Conservation (phyloP, 2,888 invertebrate species). For the Hypolimnas misippus region DNA sequence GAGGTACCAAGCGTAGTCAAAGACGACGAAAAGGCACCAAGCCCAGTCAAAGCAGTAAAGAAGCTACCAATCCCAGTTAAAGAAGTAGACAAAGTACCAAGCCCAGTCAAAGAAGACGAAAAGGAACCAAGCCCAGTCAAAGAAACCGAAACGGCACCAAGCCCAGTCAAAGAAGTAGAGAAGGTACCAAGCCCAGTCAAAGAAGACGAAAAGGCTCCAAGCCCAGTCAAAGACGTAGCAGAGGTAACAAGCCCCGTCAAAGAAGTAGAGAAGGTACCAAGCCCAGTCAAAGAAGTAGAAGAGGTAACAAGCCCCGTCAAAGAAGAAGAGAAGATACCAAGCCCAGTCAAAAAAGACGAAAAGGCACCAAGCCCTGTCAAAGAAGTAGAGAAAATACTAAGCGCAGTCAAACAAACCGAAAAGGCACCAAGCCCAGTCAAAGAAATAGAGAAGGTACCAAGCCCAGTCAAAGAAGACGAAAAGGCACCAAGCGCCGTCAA, state of each 20-base stretch:
- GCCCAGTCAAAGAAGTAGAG: constrained; percentile 3
- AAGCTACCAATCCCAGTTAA: constrained; percentile 26
- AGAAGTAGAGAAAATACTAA: not conserved
- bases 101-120: constrained; percentile 4
- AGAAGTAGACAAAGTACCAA: too few species aligned
- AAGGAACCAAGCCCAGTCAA: not conserved
- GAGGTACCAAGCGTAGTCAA: too few species aligned
- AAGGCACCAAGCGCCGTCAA: too few species aligned
- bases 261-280: too few species aligned
- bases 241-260: not conserved
- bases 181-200: constrained; percentile 20
- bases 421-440: not conserved
- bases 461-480: constrained; percentile 13
- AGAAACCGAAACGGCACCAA: constrained; percentile 34
- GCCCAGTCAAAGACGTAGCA: not conserved
- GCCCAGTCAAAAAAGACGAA: too few species aligned
- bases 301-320: too few species aligned
- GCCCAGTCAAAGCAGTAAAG: too few species aligned
- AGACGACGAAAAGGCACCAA: not conserved
- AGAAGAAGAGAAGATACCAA: too few species aligned
- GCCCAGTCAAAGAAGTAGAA: too few species aligned
- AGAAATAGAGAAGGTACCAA: not conserved
- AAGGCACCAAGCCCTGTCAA: too few species aligned
- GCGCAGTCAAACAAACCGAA: too few species aligned
- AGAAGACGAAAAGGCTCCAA: not conserved